Evolutionary conservation across 2,113 vertebrate species (phyloP), one percentile per base, ranked within the genome.

Genomic region (Pedionomus torquatus): DNA sequence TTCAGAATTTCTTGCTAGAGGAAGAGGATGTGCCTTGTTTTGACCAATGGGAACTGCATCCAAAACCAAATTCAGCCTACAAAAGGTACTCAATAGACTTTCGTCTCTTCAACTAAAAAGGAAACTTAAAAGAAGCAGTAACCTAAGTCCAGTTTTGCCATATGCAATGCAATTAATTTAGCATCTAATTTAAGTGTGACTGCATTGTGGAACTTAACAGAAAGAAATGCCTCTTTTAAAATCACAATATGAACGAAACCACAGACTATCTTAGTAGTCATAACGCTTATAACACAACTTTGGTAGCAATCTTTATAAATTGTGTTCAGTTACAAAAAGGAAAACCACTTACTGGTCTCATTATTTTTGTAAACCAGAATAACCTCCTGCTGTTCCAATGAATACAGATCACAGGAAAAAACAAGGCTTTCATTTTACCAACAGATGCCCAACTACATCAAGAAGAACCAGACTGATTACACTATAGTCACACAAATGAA

Each of bases 261-360:
- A 35, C 1, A 70, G n/a, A 75, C 17, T 54, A 37, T 49, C n/a
- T 52, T 37, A 63, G 70, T n/a, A 83, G 33, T 76, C 9, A 48
- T 0, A 77, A n/a, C 35, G 72, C 14, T 83, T 64, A 23, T 23
- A 68, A 63, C 93, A 83, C 43, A 84, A 93, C 74, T 80, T 88
- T 74, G 13, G 35, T 41, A 95, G 41, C 87, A 97, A 92, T 63
- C 25, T 21, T 77, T 70, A 90, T 17, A 87, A 37, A 44, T 41
- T 78, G 41, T 52, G 54, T 83, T 88, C 90, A 58, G 79, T 87
- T 96, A 97, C 25, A 86, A 82, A 60, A 85, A 83, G 17, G 20
- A 82, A 93, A 84, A 46, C 9, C 10, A 93, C 68, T 85, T 88
- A 93, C 75, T 89, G 85, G 77, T 8, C 88, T 92, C 14, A 9